Percentiles rank a stretch among this genome's conserved stretches.
These are phyloP conservation scores for Globodera rostochiensis DNA, from an alignment of 1,140 invertebrate genomes.

Conservation along the genomic window DNA sequence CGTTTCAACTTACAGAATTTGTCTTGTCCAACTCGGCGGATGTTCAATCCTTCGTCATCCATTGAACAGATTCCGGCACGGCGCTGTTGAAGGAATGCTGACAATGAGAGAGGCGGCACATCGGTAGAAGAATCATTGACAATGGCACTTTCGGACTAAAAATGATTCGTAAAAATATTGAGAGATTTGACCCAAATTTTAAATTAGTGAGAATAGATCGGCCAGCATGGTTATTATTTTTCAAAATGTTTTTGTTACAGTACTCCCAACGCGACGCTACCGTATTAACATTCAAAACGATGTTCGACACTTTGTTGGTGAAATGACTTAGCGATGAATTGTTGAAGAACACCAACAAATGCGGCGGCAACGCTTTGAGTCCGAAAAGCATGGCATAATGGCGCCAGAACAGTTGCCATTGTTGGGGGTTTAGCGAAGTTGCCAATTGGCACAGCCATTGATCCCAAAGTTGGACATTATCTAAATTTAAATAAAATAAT, in stretches of 20 bases:
- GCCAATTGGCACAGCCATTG: constrained; percentile 27
- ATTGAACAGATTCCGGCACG: not conserved
- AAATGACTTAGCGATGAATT: constrained; percentile 5
- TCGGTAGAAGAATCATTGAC: not conserved
- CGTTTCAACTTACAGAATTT: not conserved
- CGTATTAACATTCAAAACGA: not conserved
- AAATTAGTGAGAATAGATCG: too few relatives aligned
- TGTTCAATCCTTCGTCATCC: not conserved
- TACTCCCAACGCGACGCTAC: too few relatives aligned
- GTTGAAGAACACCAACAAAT: constrained; percentile 20
- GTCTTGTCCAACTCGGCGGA: not conserved
- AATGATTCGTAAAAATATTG: not conserved
- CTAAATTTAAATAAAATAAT: not conserved
- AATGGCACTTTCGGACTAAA: not conserved
- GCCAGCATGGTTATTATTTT: too few relatives aligned
- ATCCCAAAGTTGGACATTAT: constrained; percentile 23
- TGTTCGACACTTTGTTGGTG: not conserved
- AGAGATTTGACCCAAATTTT: too few relatives aligned
- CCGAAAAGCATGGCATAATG: constrained; percentile 22
- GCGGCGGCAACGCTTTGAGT: constrained; percentile 16
- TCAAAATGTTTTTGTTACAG: too few relatives aligned
- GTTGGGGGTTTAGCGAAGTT: constrained; percentile 14
- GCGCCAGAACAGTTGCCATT: constrained; percentile 29
- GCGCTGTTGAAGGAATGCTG: not conserved
- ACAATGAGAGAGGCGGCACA: not conserved